Base-by-base conservation (phyloP, 2,888 invertebrate species). In the Acanthosepion esculentum region DNA sequence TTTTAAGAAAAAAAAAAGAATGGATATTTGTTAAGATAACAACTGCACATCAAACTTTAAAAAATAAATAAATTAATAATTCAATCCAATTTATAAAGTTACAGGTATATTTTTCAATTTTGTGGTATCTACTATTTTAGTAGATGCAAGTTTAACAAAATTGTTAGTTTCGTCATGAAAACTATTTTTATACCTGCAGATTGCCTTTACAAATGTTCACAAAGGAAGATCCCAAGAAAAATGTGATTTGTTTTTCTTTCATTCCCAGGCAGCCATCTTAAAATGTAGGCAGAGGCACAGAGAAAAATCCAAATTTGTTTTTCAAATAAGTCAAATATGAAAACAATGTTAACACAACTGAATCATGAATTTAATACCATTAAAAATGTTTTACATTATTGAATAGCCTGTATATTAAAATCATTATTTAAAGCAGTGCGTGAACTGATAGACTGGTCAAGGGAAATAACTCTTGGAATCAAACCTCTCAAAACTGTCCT, bases 31-130 rank as follows among this genome's bases (percentile, higher is more conserved):
- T n/a, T 78, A 78, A 78, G 78, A 78, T 78, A 78, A 78, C 78
- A 78, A 78, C 78, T 78, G 78, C 78, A 78, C 78, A n/a, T 78
- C 78, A 78, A 78, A 78, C 78, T 78, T 78, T 78, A 78, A 78
- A 78, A 78, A 78, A 78, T 78, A 78, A 78, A n/a, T 33, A 33
- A 78, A 78, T 78, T n/a, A 78, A n/a, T 33, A 78, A 78, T 78
- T 78, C 78, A 78, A 78, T 78, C 78, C 78, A n/a, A 78, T 78
- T 78, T n/a, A 33, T 78, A 78, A 78, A n/a, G 78, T 78, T n/a
- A 78, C 78, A 78, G 78, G 78, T 33, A 78, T 78, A 33, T 78
- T 15, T 78, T 78, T 33, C 78, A 78, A 78, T 78, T 33, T n/a
- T 33, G 12, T 78, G 78, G 15, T n/a, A 78, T 18, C 78, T 78